Base-by-base conservation (phyloP, 2,113 vertebrate species). In the Speoplatyrhinus poulsoni region DNA sequence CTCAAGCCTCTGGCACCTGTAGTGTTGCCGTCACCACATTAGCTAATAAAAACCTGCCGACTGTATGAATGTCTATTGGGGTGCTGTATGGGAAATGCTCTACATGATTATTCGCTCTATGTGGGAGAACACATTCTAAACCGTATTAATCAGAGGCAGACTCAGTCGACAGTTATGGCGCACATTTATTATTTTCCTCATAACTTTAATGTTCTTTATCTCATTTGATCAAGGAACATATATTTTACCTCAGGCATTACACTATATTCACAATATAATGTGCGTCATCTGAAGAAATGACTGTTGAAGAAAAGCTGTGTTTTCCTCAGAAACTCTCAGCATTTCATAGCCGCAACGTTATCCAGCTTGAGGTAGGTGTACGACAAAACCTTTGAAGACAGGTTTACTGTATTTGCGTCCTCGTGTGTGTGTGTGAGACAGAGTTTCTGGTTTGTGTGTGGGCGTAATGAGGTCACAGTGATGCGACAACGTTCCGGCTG, bases 391-490 rank as follows among this genome's bases (percentile, higher is more conserved):
- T 36, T 49, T 4, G 3, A 49, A 16, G 41, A 0, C 32, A 13
- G 49, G n/a, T 17, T 54, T 54, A 41, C 36, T 41, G 36, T 16
- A 0, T 46, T 0, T 36, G 13, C 52, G 9, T 66, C 12, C 52
- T 6, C 46, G 11, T 60, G 4, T 69, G 26, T 57, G 7, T 17
- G 6, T 71, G 9, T 67, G 46, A 3, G 26, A 26, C 19, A 87
- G 13, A 53, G 19, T 61, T 17, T 61, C 7, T 41, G 83, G 7
- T 70, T 82, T 78, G 82, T 81, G 85, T 82, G 75, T 71, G 85
- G 72, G 82, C 84, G 87, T 88, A 93, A 94, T 84, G 90, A 94
- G 92, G 81, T 86, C 62, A 85, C 17, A 80, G 82, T 76, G 84
- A 79, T 75, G 85, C 60, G 46, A 85, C 76, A 71, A 88, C 77